phyloP scores from a whole-genome alignment of 2,797 vertebrate genomes.

The Podarcis siculus region DNA sequence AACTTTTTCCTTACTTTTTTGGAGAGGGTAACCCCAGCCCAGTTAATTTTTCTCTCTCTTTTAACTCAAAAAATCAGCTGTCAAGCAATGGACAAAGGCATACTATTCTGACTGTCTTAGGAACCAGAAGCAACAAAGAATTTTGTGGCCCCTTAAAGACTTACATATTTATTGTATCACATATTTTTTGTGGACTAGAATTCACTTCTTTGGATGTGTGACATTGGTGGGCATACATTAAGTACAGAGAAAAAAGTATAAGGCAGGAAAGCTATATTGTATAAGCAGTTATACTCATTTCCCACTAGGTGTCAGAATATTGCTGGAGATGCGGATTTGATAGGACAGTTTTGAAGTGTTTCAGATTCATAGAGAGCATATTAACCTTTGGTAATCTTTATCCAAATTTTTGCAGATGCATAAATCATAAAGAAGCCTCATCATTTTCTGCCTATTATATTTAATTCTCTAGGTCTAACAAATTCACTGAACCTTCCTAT shows the following conservation, averaged over 20 bases:
- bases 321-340: conserved; percentile 19
- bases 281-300: conserved; percentile 21
- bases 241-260: neutral
- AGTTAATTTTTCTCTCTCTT: neutral
- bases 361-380: conserved; percentile 49
- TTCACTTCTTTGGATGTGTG: neutral
- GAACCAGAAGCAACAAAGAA: neutral
- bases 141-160: no score
- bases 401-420: conserved; percentile 50
- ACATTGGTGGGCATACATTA: neutral
- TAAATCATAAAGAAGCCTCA: conserved; percentile 50
- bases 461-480: conserved; percentile 57
- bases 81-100: neutral
- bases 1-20: neutral
- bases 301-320: conserved; percentile 77
- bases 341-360: fast-evolving
- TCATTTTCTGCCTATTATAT: conserved; percentile 58
- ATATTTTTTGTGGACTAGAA: neutral
- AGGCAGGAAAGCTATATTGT: fast-evolving
- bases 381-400: conserved; percentile 61
- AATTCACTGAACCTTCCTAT: conserved; percentile 38
- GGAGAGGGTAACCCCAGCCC: neutral
- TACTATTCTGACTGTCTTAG: neutral
- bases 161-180: neutral
- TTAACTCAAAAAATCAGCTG: neutral